Evolutionary conservation across 2,797 vertebrate genomes (phyloP).

Genomic region (Coreius guichenoti): DNA sequence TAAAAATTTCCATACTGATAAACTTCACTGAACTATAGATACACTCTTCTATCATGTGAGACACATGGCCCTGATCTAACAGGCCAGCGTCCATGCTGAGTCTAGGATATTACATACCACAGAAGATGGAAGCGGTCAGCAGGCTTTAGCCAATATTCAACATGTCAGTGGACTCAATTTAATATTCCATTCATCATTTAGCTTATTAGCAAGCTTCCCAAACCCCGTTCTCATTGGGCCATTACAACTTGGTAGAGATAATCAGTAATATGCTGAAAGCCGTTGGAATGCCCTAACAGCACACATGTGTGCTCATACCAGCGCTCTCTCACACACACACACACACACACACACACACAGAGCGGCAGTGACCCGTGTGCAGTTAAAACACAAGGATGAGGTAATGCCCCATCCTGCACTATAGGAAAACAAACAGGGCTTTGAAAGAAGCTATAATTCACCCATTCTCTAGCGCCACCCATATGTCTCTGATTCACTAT

Average conservation of each 20-base stretch:
- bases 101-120: not conserved
- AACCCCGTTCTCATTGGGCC: slow-evolving; percentile 37
- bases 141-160: slow-evolving; percentile 44
- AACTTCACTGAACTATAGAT: not conserved
- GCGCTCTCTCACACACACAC: slow-evolving; percentile 21
- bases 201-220: slow-evolving; percentile 52
- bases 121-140: slow-evolving; percentile 28
- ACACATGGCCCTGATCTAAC: slow-evolving; percentile 4
- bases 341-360: slow-evolving; percentile 24
- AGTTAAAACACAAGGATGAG: slow-evolving; percentile 51
- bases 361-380: slow-evolving; percentile 14
- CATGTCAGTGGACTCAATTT: slow-evolving; percentile 53
- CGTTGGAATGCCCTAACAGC: slow-evolving; percentile 51
- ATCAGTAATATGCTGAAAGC: slow-evolving; percentile 50
- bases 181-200: slow-evolving; percentile 58
- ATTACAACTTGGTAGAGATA: slow-evolving; percentile 36
- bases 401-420: slow-evolving; percentile 35
- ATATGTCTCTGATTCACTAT: slow-evolving; percentile 34
- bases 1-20: not conserved
- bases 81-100: not conserved
- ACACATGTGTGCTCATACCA: slow-evolving; percentile 19
- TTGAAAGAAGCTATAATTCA: slow-evolving; percentile 39
- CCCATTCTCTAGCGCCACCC: slow-evolving; percentile 12
- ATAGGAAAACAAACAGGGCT: slow-evolving; percentile 49
- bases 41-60: not conserved